Conservation (phyloP, 2,113 vertebrate genomes). For the Ochotona princeps region DNA sequence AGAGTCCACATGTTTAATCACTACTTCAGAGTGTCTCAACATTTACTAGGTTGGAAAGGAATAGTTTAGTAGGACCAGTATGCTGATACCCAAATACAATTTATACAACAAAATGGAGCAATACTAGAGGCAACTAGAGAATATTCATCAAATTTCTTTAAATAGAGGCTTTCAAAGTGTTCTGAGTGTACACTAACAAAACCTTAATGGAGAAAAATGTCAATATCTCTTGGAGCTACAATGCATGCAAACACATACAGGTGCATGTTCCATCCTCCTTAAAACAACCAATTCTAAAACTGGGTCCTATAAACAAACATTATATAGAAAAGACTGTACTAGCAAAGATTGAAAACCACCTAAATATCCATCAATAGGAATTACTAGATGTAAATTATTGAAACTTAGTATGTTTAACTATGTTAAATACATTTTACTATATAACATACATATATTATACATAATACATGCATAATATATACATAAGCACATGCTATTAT, state of each 20-base stretch:
- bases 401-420: too few species aligned
- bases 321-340: not conserved
- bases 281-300: conserved; percentile 26
- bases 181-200: not conserved
- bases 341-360: not conserved
- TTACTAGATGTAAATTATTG: not conserved
- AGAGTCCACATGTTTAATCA: not conserved
- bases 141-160: not conserved
- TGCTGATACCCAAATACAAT: not conserved
- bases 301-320: not conserved
- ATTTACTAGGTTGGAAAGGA: not conserved
- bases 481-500: not conserved
- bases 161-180: not conserved
- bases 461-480: too few species aligned
- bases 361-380: not conserved
- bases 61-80: not conserved
- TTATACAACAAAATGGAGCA: not conserved
- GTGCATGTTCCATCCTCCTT: not conserved
- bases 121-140: conserved; percentile 4
- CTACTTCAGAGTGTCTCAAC: not conserved
- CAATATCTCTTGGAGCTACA: not conserved
- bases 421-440: too few species aligned
- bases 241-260: not conserved
- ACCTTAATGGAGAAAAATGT: not conserved
- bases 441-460: too few species aligned